Conservation (phyloP, 2,113 vertebrate genomes). For the Rhinichthys klamathensis region DNA sequence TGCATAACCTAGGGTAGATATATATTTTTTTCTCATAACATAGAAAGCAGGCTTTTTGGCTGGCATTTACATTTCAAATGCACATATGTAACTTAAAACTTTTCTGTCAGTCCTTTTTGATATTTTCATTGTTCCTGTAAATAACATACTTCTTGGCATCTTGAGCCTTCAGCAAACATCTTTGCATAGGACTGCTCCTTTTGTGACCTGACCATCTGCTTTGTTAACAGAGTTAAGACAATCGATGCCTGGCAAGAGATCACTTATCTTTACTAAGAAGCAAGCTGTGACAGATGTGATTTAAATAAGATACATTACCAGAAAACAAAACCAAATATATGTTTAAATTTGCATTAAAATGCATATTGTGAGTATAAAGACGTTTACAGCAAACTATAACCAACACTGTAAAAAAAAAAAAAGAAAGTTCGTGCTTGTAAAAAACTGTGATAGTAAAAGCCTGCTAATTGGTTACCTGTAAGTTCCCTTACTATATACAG, state of each 20-base stretch:
- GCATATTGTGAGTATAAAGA: background rate
- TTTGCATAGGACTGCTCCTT: constrained; percentile 47
- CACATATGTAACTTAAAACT: background rate
- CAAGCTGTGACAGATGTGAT: constrained; percentile 9
- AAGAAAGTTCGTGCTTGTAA: background rate
- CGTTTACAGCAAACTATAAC: background rate
- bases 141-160: background rate
- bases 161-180: background rate
- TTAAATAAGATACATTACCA: background rate
- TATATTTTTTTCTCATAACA: background rate
- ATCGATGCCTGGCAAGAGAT: constrained; percentile 21
- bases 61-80: background rate
- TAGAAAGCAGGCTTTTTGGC: background rate
- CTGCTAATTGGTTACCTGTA: background rate
- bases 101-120: background rate
- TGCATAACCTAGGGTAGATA: background rate
- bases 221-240: constrained; percentile 22
- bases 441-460: background rate
- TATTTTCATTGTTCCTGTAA: background rate
- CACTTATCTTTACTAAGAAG: background rate
- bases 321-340: background rate
- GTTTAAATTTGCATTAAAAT: background rate
- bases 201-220: constrained; percentile 20
- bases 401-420: background rate
- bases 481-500: background rate